phyloP scores from a whole-genome alignment of 1,140 invertebrate species.

The Alviniconcha marisindica region DNA sequence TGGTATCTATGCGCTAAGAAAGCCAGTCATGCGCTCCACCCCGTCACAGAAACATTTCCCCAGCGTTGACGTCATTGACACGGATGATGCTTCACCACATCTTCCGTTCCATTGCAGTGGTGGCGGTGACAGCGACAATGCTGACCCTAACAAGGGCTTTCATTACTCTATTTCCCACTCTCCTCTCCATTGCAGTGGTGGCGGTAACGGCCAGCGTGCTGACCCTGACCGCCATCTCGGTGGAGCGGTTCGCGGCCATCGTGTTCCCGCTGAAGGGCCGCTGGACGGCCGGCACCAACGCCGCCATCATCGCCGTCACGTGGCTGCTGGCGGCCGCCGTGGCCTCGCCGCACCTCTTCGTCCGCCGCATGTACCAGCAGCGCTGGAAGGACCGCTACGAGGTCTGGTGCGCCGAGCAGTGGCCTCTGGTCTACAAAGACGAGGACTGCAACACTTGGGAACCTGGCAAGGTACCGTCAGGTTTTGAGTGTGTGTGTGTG shows the following conservation, averaged over 20 bases:
- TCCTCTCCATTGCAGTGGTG: constrained; percentile 69
- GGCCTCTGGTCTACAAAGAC: constrained; percentile 58
- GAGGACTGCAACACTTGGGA: constrained; percentile 45
- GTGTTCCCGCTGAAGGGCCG: constrained; percentile 63
- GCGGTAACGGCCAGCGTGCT: constrained; percentile 77
- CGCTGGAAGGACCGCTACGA: constrained; percentile 65
- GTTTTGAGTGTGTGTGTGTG: background rate
- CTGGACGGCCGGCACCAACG: constrained; percentile 53
- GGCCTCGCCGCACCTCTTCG: constrained; percentile 73
- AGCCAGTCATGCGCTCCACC: too few relatives aligned
- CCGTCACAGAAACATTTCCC: too few relatives aligned
- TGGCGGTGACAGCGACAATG: too few relatives aligned
- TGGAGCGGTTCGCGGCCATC: constrained; percentile 75
- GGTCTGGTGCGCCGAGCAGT: constrained; percentile 67
- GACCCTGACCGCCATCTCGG: constrained; percentile 77
- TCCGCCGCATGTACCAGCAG: constrained; percentile 53
- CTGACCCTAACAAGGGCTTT: too few relatives aligned
- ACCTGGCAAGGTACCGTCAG: constrained; percentile 39
- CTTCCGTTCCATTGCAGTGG: too few relatives aligned
- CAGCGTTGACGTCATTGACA: too few relatives aligned
- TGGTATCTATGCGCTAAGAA: too few relatives aligned
- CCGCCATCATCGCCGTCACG: constrained; percentile 72
- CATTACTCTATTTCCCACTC: too few relatives aligned
- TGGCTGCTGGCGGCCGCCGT: constrained; percentile 74
- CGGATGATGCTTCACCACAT: too few relatives aligned